Evolutionary conservation across 1,140 invertebrate species (phyloP), one percentile per base, ranked within the genome.

Genomic region (Camponotus floridanus): DNA sequence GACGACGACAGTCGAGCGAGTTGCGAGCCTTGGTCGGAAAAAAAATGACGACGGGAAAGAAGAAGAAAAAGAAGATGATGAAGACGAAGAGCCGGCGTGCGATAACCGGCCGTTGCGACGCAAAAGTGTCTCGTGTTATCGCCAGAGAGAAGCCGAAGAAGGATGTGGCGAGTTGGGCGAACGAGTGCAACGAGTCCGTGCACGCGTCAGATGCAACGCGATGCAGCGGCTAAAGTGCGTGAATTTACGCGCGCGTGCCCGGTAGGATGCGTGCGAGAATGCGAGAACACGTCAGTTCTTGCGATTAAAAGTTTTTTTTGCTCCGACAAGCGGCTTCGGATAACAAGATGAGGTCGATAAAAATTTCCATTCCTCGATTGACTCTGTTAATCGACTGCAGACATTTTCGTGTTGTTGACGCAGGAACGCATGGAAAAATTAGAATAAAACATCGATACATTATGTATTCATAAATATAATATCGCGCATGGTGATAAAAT

Each of bases 171-270:
- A 86, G 86, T 85, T 87, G 74, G 48, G 76, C 64, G 31, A 89
- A 88, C 85, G 62, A 84, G 81, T 86, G 76, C 80, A 86, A 86
- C 90, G 62, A 87, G 80, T 90, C 61, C 57, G 45, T 48, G 73
- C 31, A 64, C 55, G 70, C 33, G 48, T 55, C 39, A 76, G 71
- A 84, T 59, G 57, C n/a, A 59, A 15, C 55, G 70, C 70, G 71
- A 84, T 59, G 57, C n/a, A 59, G 21, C 55, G 64, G 39, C 36
- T 70, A 42, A 61, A 84, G n/a, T 48, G 86, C 33, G 64, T 57
- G 48, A 71, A 71, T 81, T 45, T 71, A 42, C 78, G 51, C 64
- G 36, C 64, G 45, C 31, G 15, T 76, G 57, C 39, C 45, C 9
- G 39, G 8, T 18, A 8, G 64, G 26, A 51, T 57, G 65, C 15